These are phyloP conservation scores for Cerastoderma edule DNA, from an alignment of 2,888 invertebrate genomes.

Conservation along the genomic window DNA sequence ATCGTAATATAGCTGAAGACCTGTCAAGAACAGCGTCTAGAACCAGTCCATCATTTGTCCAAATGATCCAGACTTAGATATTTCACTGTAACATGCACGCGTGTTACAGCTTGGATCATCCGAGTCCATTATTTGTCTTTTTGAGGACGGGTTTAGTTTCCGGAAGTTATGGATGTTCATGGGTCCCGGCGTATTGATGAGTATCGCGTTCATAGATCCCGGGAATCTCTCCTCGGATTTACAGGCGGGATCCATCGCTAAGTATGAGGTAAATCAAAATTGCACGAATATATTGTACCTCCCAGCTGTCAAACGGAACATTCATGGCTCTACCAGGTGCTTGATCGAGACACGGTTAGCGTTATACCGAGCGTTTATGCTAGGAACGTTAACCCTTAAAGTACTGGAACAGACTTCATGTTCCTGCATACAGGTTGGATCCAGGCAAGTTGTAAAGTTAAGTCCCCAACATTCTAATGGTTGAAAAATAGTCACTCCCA, in stretches of 20 bases:
- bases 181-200: slow-evolving; percentile 96
- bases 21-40: background rate
- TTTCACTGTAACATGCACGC: background rate
- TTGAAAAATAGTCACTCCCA: too few species aligned
- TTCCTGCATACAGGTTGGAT: too few species aligned
- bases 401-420: too few species aligned
- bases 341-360: too few species aligned
- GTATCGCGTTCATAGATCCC: slow-evolving; percentile 95
- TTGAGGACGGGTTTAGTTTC: slow-evolving; percentile 88
- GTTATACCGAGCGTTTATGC: too few species aligned
- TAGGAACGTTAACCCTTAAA: too few species aligned
- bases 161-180: slow-evolving; percentile 96
- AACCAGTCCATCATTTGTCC: background rate
- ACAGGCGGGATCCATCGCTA: slow-evolving; percentile 91
- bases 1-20: background rate
- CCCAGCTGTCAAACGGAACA: background rate
- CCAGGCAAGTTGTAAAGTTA: too few species aligned
- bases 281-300: background rate
- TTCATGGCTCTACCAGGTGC: background rate
- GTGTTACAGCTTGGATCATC: background rate
- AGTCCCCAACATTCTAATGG: too few species aligned
- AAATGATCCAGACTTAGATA: background rate
- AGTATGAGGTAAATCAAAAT: slow-evolving; percentile 87
- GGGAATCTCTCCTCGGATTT: slow-evolving; percentile 97
- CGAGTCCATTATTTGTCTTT: slow-evolving; percentile 4